Percentiles rank a stretch among this genome's conserved stretches.
Conservation (phyloP, 2,797 vertebrate genomes). For the Alcedo quadribrachys region DNA sequence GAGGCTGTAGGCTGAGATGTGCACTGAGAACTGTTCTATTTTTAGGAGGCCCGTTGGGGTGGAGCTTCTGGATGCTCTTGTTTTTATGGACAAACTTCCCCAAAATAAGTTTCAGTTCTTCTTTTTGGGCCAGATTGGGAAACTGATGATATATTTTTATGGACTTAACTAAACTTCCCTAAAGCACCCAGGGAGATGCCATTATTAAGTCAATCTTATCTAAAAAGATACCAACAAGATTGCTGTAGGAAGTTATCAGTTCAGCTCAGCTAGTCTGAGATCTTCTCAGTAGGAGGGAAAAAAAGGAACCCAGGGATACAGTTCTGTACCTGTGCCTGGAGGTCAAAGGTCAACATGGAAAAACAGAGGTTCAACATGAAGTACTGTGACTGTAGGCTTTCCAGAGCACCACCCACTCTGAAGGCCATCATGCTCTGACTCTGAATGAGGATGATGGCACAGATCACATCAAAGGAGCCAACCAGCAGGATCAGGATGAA, state of each 20-base stretch:
- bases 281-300: neutral
- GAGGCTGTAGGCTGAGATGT: neutral
- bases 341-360: conserved; percentile 89
- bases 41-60: neutral
- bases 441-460: conserved; percentile 77
- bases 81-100: neutral
- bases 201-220: neutral
- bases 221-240: neutral
- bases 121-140: neutral
- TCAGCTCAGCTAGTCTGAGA: neutral
- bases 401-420: conserved; percentile 84
- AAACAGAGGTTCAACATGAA: conserved; percentile 86
- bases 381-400: conserved; percentile 85
- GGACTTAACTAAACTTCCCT: neutral
- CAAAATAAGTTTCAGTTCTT: neutral
- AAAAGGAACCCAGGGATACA: neutral
- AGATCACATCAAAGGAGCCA: conserved; percentile 79
- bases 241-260: neutral
- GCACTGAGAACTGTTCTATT: neutral
- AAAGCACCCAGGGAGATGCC: neutral
- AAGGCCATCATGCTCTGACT: conserved; percentile 88
- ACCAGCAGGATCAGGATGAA: conserved; percentile 82
- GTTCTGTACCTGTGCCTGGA: conserved; percentile 85
- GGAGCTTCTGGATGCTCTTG: neutral
- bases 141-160: neutral